phyloP scores from a whole-genome alignment of 1,140 invertebrate species.

The Gyrodactylus bullatarudis region DNA sequence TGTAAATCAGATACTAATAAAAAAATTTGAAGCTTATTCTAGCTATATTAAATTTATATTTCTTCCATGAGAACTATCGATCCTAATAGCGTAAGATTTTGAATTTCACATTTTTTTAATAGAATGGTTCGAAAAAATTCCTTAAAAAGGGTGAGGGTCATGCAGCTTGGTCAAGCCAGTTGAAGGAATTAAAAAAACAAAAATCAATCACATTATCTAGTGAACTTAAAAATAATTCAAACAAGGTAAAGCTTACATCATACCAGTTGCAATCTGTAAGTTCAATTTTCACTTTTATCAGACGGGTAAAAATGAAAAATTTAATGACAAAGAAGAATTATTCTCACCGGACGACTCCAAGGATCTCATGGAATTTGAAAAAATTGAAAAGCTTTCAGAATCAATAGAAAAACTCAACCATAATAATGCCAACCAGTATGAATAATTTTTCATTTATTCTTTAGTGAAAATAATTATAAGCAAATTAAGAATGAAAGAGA shows the following conservation, averaged over 20 bases:
- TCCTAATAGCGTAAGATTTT: too few species aligned
- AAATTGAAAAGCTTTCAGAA: background rate
- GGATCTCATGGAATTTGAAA: background rate
- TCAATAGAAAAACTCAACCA: background rate
- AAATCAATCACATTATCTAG: background rate
- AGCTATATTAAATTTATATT: too few species aligned
- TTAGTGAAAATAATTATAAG: too few species aligned
- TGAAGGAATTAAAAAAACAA: background rate
- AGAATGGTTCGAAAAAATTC: background rate
- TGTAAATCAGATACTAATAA: too few species aligned
- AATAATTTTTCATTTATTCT: background rate
- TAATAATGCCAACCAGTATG: background rate
- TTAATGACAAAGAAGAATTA: background rate
- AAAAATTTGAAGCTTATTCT: too few species aligned
- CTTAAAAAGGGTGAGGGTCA: background rate
- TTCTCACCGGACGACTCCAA: background rate
- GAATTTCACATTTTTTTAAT: too few species aligned
- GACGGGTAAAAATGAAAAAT: background rate
- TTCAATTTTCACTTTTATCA: background rate
- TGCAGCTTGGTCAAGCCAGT: background rate
- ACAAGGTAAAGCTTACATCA: background rate
- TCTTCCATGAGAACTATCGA: too few species aligned
- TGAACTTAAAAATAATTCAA: background rate
- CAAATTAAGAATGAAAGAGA: too few species aligned
- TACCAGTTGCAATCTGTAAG: background rate